Conservation (phyloP, 2,888 invertebrate genomes). For the Scaptomyza tumidula region DNA sequence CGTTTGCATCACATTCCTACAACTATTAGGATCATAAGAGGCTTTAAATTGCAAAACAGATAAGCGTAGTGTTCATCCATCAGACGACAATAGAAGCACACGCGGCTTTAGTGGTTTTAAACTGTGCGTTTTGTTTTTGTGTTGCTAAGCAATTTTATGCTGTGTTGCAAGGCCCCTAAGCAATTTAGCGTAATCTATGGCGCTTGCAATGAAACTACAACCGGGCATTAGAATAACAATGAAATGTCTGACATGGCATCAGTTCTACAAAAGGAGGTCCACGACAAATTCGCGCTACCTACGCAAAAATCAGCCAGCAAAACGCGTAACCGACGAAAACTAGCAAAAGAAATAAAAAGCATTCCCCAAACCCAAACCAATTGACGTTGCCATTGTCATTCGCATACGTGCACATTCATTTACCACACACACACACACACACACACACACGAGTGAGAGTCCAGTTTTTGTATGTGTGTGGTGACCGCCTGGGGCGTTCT, state of each 20-base stretch:
- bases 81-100: slow-evolving; percentile 36
- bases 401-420: slow-evolving; percentile 60
- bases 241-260: slow-evolving; percentile 69
- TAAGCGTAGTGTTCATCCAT: slow-evolving; percentile 46
- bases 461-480: slow-evolving; percentile 30
- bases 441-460: slow-evolving; percentile 12
- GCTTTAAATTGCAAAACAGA: slow-evolving; percentile 22
- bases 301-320: slow-evolving; percentile 53
- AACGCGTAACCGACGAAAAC: slow-evolving; percentile 17
- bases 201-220: slow-evolving; percentile 52
- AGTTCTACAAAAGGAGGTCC: slow-evolving; percentile 18
- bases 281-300: slow-evolving; percentile 48
- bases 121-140: not conserved
- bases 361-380: slow-evolving; percentile 58
- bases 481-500: slow-evolving; percentile 61
- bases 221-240: slow-evolving; percentile 75
- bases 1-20: not conserved
- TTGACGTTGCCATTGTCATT: slow-evolving; percentile 76
- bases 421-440: slow-evolving; percentile 42
- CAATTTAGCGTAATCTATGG: slow-evolving; percentile 67
- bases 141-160: slow-evolving; percentile 15
- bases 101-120: slow-evolving; percentile 19
- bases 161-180: slow-evolving; percentile 29
- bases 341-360: slow-evolving; percentile 4
- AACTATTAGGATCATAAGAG: not conserved